Evolutionary conservation across 2,113 vertebrate genomes (phyloP), one percentile per base, ranked within the genome.

Genomic region (Noturus placidus): DNA sequence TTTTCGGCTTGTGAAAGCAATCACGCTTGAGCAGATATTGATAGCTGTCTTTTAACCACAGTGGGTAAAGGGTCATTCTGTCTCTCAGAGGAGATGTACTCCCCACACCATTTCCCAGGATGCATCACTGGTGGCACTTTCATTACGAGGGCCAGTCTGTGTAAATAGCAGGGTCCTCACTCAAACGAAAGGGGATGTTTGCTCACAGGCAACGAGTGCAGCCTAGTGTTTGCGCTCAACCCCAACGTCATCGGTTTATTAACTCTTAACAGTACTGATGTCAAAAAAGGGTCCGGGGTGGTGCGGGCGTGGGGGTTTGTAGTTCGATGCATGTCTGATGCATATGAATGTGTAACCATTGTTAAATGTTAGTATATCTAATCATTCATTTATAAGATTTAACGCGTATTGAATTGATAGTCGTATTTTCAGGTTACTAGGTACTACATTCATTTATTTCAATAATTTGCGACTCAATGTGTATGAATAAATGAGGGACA

Each of bases 161-260:
- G 94, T 94, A 96, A 96, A 96, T 95, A 94, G 74, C 94, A 95
- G 89, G 42, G 91, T 92, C 91, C 89, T 94, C 91, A 91, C 92
- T 93, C 93, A 94, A 93, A 93, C 88, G 87, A 89, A 91, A 52
- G 89, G 89, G 90, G 90, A 90, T 93, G 93, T 96, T 96, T 96
- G 93, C 95, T 90, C 7, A 46, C 92, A 90, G 93, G 93, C 92
- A 90, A 78, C 57, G 14, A 89, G 93, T 92, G 90, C 84, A 84
- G 85, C 89, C 35, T 57, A 88, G 46, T 94, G 92, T 94, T 93
- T 95, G 91, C 89, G 92, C 85, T 87, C 87, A 80, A 88, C 87
- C 87, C 88, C 27, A 25, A 50, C 74, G 70, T 33, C 46, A 84
- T 88, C 50, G 82, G 90, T 86, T 20, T 76, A 63, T 93, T 92